These are phyloP conservation scores for Syngnathus typhle DNA, from an alignment of 2,113 vertebrate genomes.

Conservation along the genomic window DNA sequence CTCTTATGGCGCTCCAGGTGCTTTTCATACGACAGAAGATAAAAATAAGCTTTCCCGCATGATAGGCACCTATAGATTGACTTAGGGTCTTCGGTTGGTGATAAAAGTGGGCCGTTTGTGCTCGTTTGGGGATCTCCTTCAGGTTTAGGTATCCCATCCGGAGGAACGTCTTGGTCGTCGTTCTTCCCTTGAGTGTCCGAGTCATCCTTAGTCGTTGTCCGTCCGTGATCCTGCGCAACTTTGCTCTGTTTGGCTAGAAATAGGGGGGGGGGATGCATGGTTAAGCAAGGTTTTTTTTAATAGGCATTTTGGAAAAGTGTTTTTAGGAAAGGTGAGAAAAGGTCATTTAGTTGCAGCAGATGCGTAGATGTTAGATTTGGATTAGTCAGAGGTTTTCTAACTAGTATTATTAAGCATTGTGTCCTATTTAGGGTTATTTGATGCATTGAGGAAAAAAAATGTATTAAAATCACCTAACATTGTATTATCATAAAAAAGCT, in stretches of 20 bases:
- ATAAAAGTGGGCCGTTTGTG: background rate
- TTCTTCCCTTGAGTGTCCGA: background rate
- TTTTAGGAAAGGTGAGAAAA: background rate
- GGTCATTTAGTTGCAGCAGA: slow-evolving; percentile 1
- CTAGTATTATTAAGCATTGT: background rate
- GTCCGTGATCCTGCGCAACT: too few relatives aligned
- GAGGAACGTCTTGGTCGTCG: background rate
- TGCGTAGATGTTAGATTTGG: slow-evolving; percentile 1
- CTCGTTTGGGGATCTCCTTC: background rate
- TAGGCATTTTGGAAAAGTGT: background rate
- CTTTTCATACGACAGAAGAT: slow-evolving; percentile 53
- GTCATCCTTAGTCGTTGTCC: background rate
- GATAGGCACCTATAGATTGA: slow-evolving; percentile 43
- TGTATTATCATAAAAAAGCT: background rate
- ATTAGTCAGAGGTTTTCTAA: background rate
- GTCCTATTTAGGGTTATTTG: background rate
- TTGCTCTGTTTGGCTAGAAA: slow-evolving; percentile 1
- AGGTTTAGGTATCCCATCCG: background rate
- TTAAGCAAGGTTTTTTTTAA: background rate
- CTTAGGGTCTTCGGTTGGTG: background rate
- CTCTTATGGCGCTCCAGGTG: slow-evolving; percentile 44
- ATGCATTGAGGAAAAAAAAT: background rate
- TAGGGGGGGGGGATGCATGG: background rate
- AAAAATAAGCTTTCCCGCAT: slow-evolving; percentile 63
- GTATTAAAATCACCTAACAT: background rate